These are phyloP conservation scores for Eriocheir sinensis DNA, from an alignment of 1,140 invertebrate genomes.

Conservation along the genomic window DNA sequence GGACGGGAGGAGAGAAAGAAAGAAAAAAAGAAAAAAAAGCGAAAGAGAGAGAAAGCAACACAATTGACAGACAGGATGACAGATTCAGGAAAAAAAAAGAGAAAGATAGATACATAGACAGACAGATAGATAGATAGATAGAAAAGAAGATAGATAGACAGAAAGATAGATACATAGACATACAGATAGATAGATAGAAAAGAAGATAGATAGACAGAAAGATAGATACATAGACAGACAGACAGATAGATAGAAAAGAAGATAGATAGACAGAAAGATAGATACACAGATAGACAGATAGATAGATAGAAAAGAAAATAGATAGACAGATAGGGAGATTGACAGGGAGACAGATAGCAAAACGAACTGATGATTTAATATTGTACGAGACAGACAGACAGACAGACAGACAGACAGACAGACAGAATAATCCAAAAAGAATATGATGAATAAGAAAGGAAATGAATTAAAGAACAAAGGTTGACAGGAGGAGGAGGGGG, in stretches of 20 bases:
- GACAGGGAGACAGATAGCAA: background rate
- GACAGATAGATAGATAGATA: conserved; percentile 25
- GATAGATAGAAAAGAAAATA: too few species aligned
- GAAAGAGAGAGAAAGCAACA: background rate
- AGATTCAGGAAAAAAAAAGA: conserved; percentile 7
- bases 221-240: conserved; percentile 29
- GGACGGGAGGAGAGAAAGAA: background rate
- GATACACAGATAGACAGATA: background rate
- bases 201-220: background rate
- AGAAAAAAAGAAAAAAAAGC: background rate
- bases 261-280: background rate
- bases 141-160: conserved; percentile 38
- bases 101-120: background rate
- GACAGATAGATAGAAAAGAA: background rate
- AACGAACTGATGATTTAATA: too few species aligned
- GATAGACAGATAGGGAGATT: background rate
- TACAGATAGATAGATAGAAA: background rate
- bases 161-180: background rate
- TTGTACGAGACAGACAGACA: too few species aligned
- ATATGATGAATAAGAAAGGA: background rate
- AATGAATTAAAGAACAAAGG: background rate
- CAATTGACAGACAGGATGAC: background rate
- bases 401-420: background rate
- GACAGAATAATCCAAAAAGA: background rate
- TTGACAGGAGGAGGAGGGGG: background rate